A percentile compares a stretch with the other conserved stretches of the same genome.
Evolutionary conservation across 2,888 invertebrate genomes (phyloP).

Genomic region (Druceiella hillmani): DNA sequence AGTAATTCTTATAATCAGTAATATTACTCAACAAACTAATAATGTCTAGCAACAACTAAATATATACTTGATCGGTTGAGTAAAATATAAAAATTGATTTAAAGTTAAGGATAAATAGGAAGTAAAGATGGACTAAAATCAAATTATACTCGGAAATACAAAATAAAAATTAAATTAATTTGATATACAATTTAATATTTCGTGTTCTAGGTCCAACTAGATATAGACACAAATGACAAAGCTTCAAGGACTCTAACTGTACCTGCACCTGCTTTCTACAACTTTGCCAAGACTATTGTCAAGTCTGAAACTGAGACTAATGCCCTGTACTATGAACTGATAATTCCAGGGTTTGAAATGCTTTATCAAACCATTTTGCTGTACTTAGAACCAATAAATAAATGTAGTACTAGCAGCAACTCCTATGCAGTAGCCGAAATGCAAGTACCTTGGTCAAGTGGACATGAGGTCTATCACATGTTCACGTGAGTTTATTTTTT

Average conservation of each 20-base stretch:
- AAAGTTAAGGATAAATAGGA: not conserved
- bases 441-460: constrained; percentile 61
- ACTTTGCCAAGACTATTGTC: constrained; percentile 34
- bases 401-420: constrained; percentile 33
- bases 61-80: no score
- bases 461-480: constrained; percentile 54
- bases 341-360: constrained; percentile 50
- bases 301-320: constrained; percentile 51
- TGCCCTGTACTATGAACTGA: constrained; percentile 56
- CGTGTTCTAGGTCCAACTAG: constrained; percentile 52
- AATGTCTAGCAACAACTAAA: no score
- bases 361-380: constrained; percentile 57
- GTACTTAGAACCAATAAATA: constrained; percentile 50
- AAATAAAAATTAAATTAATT: not conserved
- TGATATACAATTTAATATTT: constrained; percentile 8
- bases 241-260: constrained; percentile 35
- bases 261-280: constrained; percentile 35
- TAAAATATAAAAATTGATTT: no score
- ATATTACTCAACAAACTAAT: no score
- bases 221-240: constrained; percentile 58
- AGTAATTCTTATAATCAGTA: no score
- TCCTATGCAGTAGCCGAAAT: constrained; percentile 58
- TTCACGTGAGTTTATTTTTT: constrained; percentile 47
- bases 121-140: not conserved
- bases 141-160: not conserved